Base-by-base conservation (phyloP, 2,797 vertebrate species). In the Triplophysa yarkandensis region DNA sequence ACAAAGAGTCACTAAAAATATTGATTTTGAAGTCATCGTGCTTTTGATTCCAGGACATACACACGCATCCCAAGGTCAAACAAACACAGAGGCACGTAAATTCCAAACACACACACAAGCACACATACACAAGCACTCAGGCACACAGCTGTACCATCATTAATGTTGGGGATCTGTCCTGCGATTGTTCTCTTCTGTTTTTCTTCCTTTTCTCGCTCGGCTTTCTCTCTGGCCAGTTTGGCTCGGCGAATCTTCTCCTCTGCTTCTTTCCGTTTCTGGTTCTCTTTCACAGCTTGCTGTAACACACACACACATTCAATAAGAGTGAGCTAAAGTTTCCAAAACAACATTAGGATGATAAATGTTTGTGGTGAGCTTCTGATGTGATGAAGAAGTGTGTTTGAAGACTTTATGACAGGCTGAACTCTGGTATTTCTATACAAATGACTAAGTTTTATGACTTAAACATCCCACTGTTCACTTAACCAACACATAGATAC, bases 261-360 rank as follows among this genome's bases (percentile, higher is more conserved):
- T 0, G 91, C 85, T 85, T 95, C 95, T 64, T 83, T 93, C 36
- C 86, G 87, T 78, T 94, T 95, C 83, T 93, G 91, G 81, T 94
- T 94, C 76, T 93, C 94, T 81, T 81, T 89, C 50, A 94, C 90
- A 1, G 93, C 92, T 95, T 94, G 92, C 95, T 96, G 88, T 9
- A 76, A 72, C 19, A 69, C 54, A 76, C 48, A 74, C 34, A 76
- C 30, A 30, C 34, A 75, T 52, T 30, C 50, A 72, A n/a, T 27
- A 5, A 55, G 50, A 13, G 5, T 23, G 19, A 50, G 21, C 19
- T 67, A 13, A 23, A 32, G 36, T 44, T 58, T n/a, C 34, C 11
- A 9, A 36, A 36, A 36, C 8, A 36, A 36, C 7, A 11, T 7
- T 57, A 28, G 2, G 25, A 36, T 27, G 9, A 19, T 28, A 27